These are phyloP conservation scores for Stegodyphus dumicola DNA, from an alignment of 1,140 invertebrate genomes.

Conservation along the genomic window DNA sequence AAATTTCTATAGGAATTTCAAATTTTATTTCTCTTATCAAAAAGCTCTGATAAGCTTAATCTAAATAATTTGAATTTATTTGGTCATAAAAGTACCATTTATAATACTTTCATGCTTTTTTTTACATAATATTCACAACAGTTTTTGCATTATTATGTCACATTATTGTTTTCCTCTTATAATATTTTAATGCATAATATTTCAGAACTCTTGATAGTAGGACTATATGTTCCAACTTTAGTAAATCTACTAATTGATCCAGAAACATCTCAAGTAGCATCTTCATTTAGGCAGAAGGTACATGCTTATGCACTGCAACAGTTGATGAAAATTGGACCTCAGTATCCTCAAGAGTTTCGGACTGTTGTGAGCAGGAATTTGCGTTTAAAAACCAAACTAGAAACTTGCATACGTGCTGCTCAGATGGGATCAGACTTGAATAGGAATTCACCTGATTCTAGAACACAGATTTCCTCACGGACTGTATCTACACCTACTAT, in stretches of 20 bases:
- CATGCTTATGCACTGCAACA: conserved; percentile 89
- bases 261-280: conserved; percentile 68
- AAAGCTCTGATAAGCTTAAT: no score
- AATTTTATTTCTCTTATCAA: no score
- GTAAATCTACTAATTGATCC: conserved; percentile 83
- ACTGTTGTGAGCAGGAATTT: conserved; percentile 84
- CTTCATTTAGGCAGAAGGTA: conserved; percentile 74
- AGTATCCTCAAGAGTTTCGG: conserved; percentile 92
- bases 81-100: neutral
- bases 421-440: conserved; percentile 29
- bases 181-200: neutral
- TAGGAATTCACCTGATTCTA: conserved; percentile 35
- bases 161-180: no score
- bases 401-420: conserved; percentile 82
- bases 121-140: neutral
- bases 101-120: neutral
- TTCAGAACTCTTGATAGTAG: conserved; percentile 82
- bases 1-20: no score
- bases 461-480: conserved; percentile 67
- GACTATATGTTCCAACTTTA: conserved; percentile 86
- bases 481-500: conserved; percentile 81
- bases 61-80: no score
- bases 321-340: conserved; percentile 90
- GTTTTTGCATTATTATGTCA: neutral
- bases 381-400: conserved; percentile 83